phyloP scores from a whole-genome alignment of 2,888 invertebrate genomes.

The Biston betularia region DNA sequence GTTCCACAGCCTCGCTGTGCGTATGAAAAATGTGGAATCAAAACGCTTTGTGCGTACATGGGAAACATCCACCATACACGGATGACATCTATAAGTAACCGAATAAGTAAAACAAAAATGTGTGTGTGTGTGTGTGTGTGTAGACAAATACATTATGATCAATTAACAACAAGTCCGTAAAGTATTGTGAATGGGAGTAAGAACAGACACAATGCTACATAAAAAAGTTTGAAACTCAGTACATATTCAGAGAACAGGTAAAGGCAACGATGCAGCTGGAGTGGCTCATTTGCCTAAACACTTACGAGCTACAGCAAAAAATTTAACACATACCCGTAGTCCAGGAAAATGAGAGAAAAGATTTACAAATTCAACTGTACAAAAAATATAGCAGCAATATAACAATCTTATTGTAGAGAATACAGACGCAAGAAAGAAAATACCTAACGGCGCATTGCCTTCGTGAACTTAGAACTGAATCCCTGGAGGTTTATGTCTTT shows the following conservation, averaged over 20 bases:
- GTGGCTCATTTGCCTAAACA: conserved; percentile 31
- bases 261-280: conserved; percentile 24
- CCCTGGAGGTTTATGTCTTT: conserved; percentile 83
- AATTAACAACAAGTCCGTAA: too few relatives aligned
- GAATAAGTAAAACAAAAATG: too few relatives aligned
- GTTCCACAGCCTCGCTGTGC: too few relatives aligned
- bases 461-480: conserved; percentile 82
- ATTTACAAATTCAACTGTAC: conserved; percentile 44
- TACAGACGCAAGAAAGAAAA: conserved; percentile 58
- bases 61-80: too few relatives aligned
- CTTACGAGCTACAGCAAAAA: conserved; percentile 12
- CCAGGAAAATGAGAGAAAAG: conserved; percentile 33
- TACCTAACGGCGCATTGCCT: conserved; percentile 69
- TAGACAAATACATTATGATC: too few relatives aligned
- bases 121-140: too few relatives aligned
- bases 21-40: too few relatives aligned
- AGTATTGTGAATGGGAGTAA: too few relatives aligned
- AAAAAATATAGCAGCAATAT: conserved; percentile 47
- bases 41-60: too few relatives aligned
- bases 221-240: not conserved
- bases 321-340: conserved; percentile 12
- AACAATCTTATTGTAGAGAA: conserved; percentile 43
- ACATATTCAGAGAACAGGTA: not conserved
- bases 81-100: too few relatives aligned
- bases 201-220: too few relatives aligned